phyloP scores from a whole-genome alignment of 1,140 invertebrate species.

The Micrasema minimum region DNA sequence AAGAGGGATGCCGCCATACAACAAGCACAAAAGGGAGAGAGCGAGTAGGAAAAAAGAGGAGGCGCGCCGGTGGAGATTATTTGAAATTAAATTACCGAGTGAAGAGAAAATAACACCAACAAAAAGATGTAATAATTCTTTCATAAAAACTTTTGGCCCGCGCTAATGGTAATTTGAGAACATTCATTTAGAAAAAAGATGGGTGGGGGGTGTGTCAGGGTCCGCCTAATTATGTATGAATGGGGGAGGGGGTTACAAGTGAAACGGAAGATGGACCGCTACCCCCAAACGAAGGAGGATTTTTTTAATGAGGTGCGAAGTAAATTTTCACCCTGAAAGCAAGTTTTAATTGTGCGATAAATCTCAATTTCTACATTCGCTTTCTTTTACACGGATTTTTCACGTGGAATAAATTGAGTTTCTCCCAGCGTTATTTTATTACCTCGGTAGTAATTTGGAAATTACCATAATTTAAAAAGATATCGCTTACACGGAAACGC shows the following conservation, averaged over 20 bases:
- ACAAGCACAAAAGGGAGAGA: conserved; percentile 13
- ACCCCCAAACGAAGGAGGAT: conserved; percentile 17
- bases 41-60: not conserved
- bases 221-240: conserved; percentile 49
- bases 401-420: conserved; percentile 15
- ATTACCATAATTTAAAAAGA: conserved; percentile 3
- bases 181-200: conserved; percentile 50
- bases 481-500: not conserved
- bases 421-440: conserved; percentile 5
- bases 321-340: conserved; percentile 40
- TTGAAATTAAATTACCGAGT: conserved; percentile 53
- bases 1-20: conserved; percentile 21
- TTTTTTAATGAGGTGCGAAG: conserved; percentile 48
- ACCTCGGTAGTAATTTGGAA: conserved; percentile 1
- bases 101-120: conserved; percentile 52
- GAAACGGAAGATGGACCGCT: conserved; percentile 24
- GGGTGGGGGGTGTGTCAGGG: conserved; percentile 37
- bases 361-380: conserved; percentile 44
- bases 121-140: conserved; percentile 54
- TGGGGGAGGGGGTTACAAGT: conserved; percentile 19
- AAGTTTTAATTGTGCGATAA: conserved; percentile 47
- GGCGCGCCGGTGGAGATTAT: conserved; percentile 47
- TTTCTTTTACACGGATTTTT: conserved; percentile 31
- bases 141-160: conserved; percentile 53
- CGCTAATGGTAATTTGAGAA: conserved; percentile 54